Percentiles rank a stretch among this genome's conserved stretches.
Conservation (phyloP, 2,888 invertebrate species). For the Polyommatus icarus region DNA sequence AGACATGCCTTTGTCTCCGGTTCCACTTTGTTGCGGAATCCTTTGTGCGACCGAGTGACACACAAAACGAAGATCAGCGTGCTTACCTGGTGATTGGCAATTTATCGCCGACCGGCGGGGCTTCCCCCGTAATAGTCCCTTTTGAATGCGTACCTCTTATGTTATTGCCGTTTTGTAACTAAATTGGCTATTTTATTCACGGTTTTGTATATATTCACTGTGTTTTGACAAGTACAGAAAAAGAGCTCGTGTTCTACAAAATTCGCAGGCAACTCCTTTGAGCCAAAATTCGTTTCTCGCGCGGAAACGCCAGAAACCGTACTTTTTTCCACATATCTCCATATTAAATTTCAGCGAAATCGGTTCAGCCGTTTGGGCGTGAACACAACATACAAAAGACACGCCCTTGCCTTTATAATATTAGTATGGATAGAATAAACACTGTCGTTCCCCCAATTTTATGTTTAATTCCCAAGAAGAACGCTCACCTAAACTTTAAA, state of each 20-base stretch:
- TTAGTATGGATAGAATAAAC: no score
- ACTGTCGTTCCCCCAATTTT: no score
- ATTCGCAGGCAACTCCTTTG: no score
- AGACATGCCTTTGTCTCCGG: conserved; percentile 13
- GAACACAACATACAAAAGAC: no score
- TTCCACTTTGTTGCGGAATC: conserved; percentile 24
- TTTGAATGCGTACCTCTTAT: conserved; percentile 5
- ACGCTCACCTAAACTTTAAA: background rate
- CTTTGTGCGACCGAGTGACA: conserved; percentile 32
- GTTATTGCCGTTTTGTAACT: background rate
- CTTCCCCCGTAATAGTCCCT: conserved; percentile 29
- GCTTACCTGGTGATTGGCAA: conserved; percentile 51
- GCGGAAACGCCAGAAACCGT: no score
- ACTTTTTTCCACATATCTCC: no score
- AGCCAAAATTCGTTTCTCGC: no score
- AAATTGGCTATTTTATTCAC: background rate
- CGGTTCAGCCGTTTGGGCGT: no score
- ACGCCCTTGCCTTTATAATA: no score
- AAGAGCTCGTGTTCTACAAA: background rate
- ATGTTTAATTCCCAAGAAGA: no score
- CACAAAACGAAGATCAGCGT: conserved; percentile 34
- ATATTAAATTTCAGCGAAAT: no score
- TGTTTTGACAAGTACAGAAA: background rate
- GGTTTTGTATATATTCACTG: background rate
- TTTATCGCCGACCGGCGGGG: conserved; percentile 48